Base-by-base conservation (phyloP, 1,140 invertebrate species). In the Lordiphosa clarofinis region DNA sequence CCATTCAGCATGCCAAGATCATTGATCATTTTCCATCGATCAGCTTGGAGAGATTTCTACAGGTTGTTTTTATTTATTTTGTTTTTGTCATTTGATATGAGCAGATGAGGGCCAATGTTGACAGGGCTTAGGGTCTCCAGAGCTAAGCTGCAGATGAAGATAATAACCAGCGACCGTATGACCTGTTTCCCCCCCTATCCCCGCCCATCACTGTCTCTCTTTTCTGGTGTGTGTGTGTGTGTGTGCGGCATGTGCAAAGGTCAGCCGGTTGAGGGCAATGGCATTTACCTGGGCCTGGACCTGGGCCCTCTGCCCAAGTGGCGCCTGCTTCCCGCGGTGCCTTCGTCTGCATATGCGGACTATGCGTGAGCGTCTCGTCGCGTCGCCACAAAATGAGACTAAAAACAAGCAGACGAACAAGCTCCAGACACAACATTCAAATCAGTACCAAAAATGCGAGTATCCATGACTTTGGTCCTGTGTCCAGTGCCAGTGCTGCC, bases 281-380 rank as follows among this genome's bases (percentile, higher is more conserved):
- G 60, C 75, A 81, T 75, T 82, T 82, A 81, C 72, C 72, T 81
- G 76, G 21, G 48, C n/a, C n/a, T n/a, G n/a, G n/a, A n/a, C 49
- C 44, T 15, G 15, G 21, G 21, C 43, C 28, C 31, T 38, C 54
- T 64, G 64, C 46, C 57, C 78, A 84, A 84, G 79, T 84, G 78
- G 78, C 78, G 78, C 78, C 78, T 84, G 78, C 79, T 78, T 84
- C 78, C 78, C 78, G 78, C 79, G 79, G 78, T 68, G 78, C 78
- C 60, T 46, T 78, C 75, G 78, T 84, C 78, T 84, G 78, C 78
- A 84, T 82, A 82, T 82, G 78, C 78, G 78, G 78, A 82, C 78
- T 82, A 84, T 84, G 78, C 78, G 78, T 82, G 78, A 82, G 78
- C 78, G 76, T 76, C 60, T 24, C 36, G 10, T 5, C 12, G 12